Percentiles rank a stretch among this genome's conserved stretches.
phyloP scores from a whole-genome alignment of 2,113 vertebrate species.

The Carettochelys insculpta region DNA sequence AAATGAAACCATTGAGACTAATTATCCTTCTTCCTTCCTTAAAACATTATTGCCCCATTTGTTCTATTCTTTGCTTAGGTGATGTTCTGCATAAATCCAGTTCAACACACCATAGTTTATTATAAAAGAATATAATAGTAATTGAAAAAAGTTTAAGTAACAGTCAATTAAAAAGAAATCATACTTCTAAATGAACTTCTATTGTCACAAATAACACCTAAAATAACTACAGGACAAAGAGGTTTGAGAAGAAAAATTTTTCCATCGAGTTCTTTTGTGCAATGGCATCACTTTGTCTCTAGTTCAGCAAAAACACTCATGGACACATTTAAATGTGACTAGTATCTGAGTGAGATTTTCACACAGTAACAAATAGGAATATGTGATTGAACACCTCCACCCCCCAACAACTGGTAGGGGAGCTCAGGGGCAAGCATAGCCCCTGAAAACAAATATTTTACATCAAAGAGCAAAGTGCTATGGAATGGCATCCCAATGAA shows the following conservation, averaged over 20 bases:
- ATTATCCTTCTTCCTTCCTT: background rate
- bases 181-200: background rate
- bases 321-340: background rate
- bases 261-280: background rate
- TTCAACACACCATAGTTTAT: background rate
- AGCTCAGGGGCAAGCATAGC: background rate
- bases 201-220: background rate
- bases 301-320: background rate
- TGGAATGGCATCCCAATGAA: background rate
- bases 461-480: background rate
- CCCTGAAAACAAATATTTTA: background rate
- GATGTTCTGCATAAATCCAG: background rate
- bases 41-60: conserved; percentile 7
- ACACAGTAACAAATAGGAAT: background rate
- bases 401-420: background rate
- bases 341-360: background rate
- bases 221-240: background rate
- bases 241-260: background rate
- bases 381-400: background rate
- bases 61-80: background rate
- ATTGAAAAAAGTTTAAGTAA: background rate
- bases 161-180: background rate
- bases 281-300: background rate
- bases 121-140: background rate
- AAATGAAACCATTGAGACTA: background rate